Evolutionary conservation across 2,797 vertebrate genomes (phyloP), one percentile per base, ranked within the genome.

Genomic region (Pogoniulus pusillus): DNA sequence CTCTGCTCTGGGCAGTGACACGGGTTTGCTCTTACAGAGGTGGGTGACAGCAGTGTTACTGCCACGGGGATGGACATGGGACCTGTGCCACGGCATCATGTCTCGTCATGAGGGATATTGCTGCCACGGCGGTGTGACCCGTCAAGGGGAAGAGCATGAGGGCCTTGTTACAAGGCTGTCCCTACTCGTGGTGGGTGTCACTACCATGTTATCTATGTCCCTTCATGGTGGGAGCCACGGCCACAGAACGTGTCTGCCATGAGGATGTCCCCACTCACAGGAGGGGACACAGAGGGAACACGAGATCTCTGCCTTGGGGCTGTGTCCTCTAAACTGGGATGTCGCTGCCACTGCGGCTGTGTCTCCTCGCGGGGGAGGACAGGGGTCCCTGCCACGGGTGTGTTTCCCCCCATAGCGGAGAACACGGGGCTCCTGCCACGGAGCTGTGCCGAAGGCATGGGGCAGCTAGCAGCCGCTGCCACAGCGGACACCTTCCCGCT

Each of bases 61-160:
- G 64, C 29, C n/a, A 12, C 3, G 53, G 73, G n/a, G 51, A 24
- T 30, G 12, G 26, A 8, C 19, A 16, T 10, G 30, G 9, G 2
- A 30, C 43, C 22, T 29, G 6, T 22, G 43, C 14, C 29, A 8
- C 4, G 16, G 43, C 20, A 8, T 22, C 3, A 23, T 32, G 12
- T 49, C 16, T 29, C 41, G 12, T 63, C 10, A 13, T 4, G 3
- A 16, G 1, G 10, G 8, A 2, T 9, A 17, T 60, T 17, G 3
- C 6, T 1, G 24, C 62, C 26, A 6, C 3, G 35, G 55, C 54
- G 9, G 20, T n/a, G 45, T 9, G 13, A 30, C 34, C 7, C 16
- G 22, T 26, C 53, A 4, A 1, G 7, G 19, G 10, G 19, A 12
- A 29, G 15, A 18, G n/a, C 29, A 41, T 2, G 35, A 11, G 22